Conservation (phyloP, 2,113 vertebrate species). For the Sturnus vulgaris region DNA sequence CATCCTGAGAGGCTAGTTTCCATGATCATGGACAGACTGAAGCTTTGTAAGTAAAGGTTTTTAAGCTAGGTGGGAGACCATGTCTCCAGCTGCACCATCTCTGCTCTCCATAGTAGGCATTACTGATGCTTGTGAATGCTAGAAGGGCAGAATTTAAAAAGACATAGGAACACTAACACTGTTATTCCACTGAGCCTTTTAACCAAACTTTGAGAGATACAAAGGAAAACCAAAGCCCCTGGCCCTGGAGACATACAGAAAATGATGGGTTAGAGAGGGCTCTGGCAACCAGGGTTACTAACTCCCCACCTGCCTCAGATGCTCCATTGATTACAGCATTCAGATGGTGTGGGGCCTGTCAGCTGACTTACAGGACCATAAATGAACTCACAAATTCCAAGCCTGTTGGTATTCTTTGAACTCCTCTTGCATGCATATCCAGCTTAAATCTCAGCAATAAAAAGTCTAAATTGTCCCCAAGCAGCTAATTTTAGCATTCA, state of each 20-base stretch:
- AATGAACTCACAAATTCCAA: neutral
- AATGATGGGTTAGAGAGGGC: neutral
- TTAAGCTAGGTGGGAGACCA: neutral
- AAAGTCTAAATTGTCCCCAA: neutral
- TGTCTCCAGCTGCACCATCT: neutral
- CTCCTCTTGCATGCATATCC: neutral
- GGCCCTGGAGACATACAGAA: neutral
- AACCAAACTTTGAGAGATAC: neutral
- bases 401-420: fast-evolving
- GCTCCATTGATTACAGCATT: fast-evolving
- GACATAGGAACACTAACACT: neutral
- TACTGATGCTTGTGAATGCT: neutral
- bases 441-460: neutral
- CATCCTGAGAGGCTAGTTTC: neutral
- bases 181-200: neutral
- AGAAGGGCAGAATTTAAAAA: neutral
- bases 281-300: neutral
- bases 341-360: neutral
- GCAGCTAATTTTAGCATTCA: neutral
- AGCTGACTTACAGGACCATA: neutral
- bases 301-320: fast-evolving
- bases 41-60: neutral
- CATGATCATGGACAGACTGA: neutral
- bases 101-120: neutral
- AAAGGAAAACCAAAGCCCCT: neutral